These are phyloP conservation scores for Sarcophaga carnaria DNA, from an alignment of 2,888 invertebrate genomes.

Conservation along the genomic window DNA sequence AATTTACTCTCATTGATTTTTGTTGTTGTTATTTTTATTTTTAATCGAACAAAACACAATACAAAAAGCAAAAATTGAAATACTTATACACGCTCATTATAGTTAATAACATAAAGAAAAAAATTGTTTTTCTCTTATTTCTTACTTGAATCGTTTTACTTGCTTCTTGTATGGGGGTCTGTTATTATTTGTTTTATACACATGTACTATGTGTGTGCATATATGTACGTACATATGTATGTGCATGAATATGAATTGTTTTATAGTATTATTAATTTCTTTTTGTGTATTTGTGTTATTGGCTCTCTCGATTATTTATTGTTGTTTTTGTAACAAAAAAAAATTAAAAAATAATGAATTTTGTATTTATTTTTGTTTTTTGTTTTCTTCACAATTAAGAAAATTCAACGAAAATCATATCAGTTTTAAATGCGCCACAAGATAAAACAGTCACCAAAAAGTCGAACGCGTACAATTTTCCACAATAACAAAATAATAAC, in stretches of 20 bases:
- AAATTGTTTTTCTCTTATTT: constrained; percentile 27
- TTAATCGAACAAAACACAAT: constrained; percentile 21
- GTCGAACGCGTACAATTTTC: constrained; percentile 37
- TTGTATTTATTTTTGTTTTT: constrained; percentile 35
- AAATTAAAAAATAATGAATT: constrained; percentile 57
- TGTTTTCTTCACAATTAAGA: constrained; percentile 58
- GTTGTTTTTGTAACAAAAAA: constrained; percentile 32
- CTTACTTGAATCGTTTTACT: constrained; percentile 48
- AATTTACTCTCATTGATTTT: not conserved
- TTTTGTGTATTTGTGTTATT: constrained; percentile 61
- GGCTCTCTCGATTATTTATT: constrained; percentile 20
- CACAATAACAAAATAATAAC: constrained; percentile 31
- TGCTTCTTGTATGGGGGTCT: constrained; percentile 14
- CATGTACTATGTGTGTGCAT: not conserved
- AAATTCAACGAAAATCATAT: constrained; percentile 58
- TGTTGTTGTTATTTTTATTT: constrained; percentile 1
- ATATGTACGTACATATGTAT: not conserved
- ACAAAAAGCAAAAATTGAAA: constrained; percentile 7
- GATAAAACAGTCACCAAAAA: constrained; percentile 54
- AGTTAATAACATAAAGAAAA: constrained; percentile 33
- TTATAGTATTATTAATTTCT: constrained; percentile 14
- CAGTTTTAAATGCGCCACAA: constrained; percentile 63
- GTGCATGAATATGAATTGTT: not conserved
- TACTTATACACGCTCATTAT: constrained; percentile 39
- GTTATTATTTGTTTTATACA: not conserved